These are phyloP conservation scores for Parthenolecanium corni DNA, from an alignment of 2,888 invertebrate species.

Conservation along the genomic window DNA sequence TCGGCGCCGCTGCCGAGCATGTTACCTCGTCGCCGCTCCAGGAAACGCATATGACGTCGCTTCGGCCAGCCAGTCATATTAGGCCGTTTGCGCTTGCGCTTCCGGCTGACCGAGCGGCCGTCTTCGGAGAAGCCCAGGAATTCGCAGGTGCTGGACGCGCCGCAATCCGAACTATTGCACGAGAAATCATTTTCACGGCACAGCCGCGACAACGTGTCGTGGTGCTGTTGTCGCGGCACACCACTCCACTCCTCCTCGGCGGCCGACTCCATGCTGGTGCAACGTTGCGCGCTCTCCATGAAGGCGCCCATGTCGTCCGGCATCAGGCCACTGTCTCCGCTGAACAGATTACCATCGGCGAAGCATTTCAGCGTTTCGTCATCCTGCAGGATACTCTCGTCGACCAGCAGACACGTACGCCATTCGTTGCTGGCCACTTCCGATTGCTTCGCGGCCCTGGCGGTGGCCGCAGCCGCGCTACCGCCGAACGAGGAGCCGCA, in stretches of 20 bases:
- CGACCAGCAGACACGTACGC: constrained; percentile 10
- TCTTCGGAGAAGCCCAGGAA: constrained; percentile 32
- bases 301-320: constrained; percentile 27
- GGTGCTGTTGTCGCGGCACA: constrained; percentile 12
- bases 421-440: neutral
- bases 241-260: constrained; percentile 26
- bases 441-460: neutral
- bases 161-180: constrained; percentile 35
- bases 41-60: constrained; percentile 33
- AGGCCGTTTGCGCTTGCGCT: constrained; percentile 47
- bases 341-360: neutral
- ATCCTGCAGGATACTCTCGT: constrained; percentile 10
- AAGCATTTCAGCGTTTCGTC: constrained; percentile 3
- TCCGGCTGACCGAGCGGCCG: constrained; percentile 34
- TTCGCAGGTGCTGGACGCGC: constrained; percentile 33
- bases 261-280: constrained; percentile 30
- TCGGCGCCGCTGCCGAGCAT: neutral
- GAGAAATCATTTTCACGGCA: constrained; percentile 30
- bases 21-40: neutral
- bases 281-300: constrained; percentile 30
- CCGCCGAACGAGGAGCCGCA: neutral
- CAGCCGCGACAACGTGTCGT: constrained; percentile 11
- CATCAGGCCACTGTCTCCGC: no score
- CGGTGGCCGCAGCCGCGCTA: neutral
- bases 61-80: constrained; percentile 73